A percentile compares a stretch with the other conserved stretches of the same genome.
Evolutionary conservation across 2,797 vertebrate species (phyloP).

Genomic region (Lepidocolaptes lacrymiger): DNA sequence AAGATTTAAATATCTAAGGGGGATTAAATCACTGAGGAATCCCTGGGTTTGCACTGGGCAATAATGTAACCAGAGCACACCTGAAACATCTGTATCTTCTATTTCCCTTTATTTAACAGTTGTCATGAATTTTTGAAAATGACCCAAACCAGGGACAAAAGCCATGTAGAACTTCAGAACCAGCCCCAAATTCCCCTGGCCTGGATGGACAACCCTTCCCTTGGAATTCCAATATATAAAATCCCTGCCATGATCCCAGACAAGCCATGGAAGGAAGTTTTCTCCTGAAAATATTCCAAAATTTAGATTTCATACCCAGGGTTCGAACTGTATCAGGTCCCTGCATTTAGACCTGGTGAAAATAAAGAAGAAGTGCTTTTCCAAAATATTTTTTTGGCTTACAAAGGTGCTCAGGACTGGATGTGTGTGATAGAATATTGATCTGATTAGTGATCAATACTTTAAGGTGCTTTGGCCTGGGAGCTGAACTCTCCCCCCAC

Average conservation of each 20-base stretch:
- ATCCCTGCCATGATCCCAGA: not conserved
- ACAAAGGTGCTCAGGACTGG: not conserved
- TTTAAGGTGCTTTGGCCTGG: not conserved
- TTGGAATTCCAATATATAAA: not conserved
- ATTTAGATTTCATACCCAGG: not conserved
- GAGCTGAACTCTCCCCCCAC: not conserved
- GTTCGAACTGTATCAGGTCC: not conserved
- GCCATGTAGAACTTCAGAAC: not conserved
- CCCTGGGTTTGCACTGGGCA: not conserved
- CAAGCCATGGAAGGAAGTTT: rapidly evolving
- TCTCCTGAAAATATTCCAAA: not conserved
- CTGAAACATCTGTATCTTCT: not conserved
- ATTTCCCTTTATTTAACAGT: not conserved
- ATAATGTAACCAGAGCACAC: not conserved
- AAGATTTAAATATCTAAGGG: not conserved
- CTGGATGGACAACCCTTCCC: not conserved
- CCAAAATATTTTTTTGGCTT: not conserved
- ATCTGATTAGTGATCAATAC: not conserved
- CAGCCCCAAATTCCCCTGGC: not conserved
- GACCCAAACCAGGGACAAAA: not conserved
- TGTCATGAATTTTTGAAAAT: not conserved
- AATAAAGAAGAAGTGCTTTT: not conserved
- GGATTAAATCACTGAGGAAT: not conserved
- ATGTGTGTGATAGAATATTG: not conserved
- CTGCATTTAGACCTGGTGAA: not conserved